Base-by-base conservation (phyloP, 2,888 invertebrate genomes). In the Plebejus melissa region DNA sequence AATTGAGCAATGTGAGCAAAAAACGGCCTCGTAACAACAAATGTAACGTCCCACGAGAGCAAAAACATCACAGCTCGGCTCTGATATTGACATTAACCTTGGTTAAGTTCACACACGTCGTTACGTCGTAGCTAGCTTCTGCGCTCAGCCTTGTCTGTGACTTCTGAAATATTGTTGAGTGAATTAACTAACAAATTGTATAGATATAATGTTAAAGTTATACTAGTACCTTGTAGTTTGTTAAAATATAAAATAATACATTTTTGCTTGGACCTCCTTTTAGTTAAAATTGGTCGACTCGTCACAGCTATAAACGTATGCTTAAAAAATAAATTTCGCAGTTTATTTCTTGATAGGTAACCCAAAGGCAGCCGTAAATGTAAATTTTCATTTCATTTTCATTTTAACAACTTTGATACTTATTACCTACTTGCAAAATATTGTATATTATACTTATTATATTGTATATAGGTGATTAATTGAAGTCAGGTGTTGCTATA, bases 61-160 rank as follows among this genome's bases (percentile, higher is more conserved):
- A 50, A 72, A 72, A 72, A 72, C 72, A 72, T 71, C 46, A 46
- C 46, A 16, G 32, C 22, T 46, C 28, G 4, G 13, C 71, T 71
- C 32, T 46, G 46, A 11, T 71, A 50, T 77, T 74, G 69, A 78
- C 76, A 79, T 79, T 83, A 84, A 82, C 90, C 90, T 90, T 90
- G 89, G 86, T 86, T 82, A 81, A 87, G 90, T 89, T 90, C 88
- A 90, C 87, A 88, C 88, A 83, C 87, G 81, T 82, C 82, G 77
- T 74, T 74, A 82, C 80, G 81, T 80, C 3, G 65, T 13, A 36
- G 1, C 65, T 65, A 65, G 65, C 65, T 65, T 32, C 9, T 65
- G 32, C 32, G 32, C 32, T 13, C 65, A 32, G 16, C 88, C 85
- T 86, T 83, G 32, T 65, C 32, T 13, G 65, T 28, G 22, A 11